Base-by-base conservation (phyloP, 2,888 invertebrate species). In the Drosophila vallismaia region DNA sequence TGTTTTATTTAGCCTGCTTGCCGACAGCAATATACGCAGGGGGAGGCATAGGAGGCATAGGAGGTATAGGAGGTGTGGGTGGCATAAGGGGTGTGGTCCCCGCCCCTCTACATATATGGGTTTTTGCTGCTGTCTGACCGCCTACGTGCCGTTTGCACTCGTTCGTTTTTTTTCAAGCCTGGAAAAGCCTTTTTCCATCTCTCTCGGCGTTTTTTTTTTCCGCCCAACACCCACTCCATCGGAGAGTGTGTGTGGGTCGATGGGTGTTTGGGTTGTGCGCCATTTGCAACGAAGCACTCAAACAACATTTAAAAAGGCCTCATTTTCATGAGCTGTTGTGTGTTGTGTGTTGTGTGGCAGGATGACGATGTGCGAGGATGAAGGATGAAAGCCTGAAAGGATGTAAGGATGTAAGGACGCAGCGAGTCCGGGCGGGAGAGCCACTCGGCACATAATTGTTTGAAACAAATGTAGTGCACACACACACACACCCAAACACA, bases 261-360 rank as follows among this genome's bases (percentile, higher is more conserved):
- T 56, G 58, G 38, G 54, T 55, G 40, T 26, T 38, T 59, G 19
- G 19, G 19, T 40, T 63, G 60, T 69, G 62, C 71, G 60, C 81
- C 76, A 80, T 80, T 80, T 82, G 75, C 83, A 78, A 82, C 73
- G 68, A 75, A 83, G 71, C 81, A 81, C 83, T 81, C 83, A 80
- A 81, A 81, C 80, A 83, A 83, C 81, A 81, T 80, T 83, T 83
- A 81, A 81, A 81, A 81, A 78, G 83, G 77, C 81, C 81, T 81
- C 83, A 81, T 81, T 81, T 81, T 81, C 80, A 83, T 75, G 78
- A 83, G 77, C 72, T 56, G 69, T 59, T 72, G 78, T 45, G 69
- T 69, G 29, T 64, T 48, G 33, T 44, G 10, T 52, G 8, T 3
- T 8, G 24, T 52, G 31, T 28, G 38, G 28, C 58, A 42, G 52